Percentiles rank a stretch among this genome's conserved stretches.
Conservation (phyloP, 2,888 invertebrate genomes). For the Zygaena filipendulae region DNA sequence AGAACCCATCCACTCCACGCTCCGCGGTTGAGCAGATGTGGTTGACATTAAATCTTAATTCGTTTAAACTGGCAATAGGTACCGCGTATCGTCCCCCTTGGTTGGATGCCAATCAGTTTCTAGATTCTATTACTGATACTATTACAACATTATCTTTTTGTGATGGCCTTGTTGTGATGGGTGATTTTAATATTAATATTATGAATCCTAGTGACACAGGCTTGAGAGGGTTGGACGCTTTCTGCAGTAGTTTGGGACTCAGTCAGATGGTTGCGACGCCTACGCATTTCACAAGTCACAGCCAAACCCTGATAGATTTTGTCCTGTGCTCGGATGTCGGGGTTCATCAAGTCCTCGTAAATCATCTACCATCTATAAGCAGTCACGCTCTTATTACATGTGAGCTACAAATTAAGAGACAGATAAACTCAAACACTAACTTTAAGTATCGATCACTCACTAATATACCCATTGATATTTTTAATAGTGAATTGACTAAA, state of each 20-base stretch:
- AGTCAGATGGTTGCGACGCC: not conserved
- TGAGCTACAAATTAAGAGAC: constrained; percentile 3
- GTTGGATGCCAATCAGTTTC: no score
- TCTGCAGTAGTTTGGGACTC: not conserved
- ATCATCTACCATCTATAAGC: constrained; percentile 5
- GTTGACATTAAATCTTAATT: constrained; percentile 1
- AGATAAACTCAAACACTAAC: constrained; percentile 3
- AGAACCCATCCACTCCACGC: not conserved
- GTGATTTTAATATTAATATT: constrained; percentile 4
- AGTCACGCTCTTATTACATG: constrained; percentile 9
- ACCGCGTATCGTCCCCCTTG: no score
- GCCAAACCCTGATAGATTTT: constrained; percentile 2
- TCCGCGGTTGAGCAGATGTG: constrained; percentile 4
- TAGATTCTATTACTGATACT: constrained; percentile 1
- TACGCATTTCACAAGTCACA: constrained; percentile 1
- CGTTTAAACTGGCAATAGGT: constrained; percentile 1
- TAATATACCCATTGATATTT: not conserved
- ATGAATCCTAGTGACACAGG: not conserved
- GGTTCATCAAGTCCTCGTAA: constrained; percentile 5
- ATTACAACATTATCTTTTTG: constrained; percentile 1
- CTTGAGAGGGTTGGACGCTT: not conserved
- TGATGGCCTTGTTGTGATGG: not conserved
- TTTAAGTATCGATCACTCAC: not conserved
- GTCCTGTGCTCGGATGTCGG: constrained; percentile 11
- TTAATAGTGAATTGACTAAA: no score